Evolutionary conservation across 2,888 invertebrate species (phyloP), one percentile per base, ranked within the genome.

Genomic region (Thereva unica): DNA sequence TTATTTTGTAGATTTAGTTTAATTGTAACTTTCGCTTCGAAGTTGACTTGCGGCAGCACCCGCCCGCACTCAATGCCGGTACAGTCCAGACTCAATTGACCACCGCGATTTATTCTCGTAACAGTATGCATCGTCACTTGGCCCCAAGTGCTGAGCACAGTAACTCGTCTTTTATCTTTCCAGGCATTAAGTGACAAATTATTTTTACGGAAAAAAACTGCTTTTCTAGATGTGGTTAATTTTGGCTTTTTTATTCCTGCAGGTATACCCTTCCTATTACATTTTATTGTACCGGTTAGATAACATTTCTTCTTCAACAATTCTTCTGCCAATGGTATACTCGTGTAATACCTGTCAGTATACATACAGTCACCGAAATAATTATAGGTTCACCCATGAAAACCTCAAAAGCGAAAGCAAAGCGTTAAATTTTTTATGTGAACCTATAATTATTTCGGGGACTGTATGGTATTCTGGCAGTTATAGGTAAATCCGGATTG

Each of bases 21-120:
- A n/a, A n/a, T n/a, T n/a, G n/a, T n/a, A n/a, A n/a, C n/a, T n/a
- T n/a, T n/a, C n/a, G n/a, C n/a, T n/a, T n/a, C n/a, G n/a, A n/a
- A n/a, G n/a, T n/a, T n/a, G n/a, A n/a, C n/a, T n/a, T n/a, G n/a
- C n/a, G n/a, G n/a, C n/a, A n/a, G n/a, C n/a, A n/a, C n/a, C n/a
- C n/a, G n/a, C n/a, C n/a, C n/a, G n/a, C n/a, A n/a, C n/a, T n/a
- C n/a, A n/a, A n/a, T n/a, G n/a, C n/a, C n/a, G n/a, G n/a, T n/a
- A n/a, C n/a, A n/a, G n/a, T n/a, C n/a, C n/a, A n/a, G n/a, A n/a
- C n/a, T n/a, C n/a, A n/a, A n/a, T n/a, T n/a, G n/a, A 9, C 45
- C n/a, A 45, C 45, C 45, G n/a, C 45, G 9, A 45, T 45, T 45
- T 45, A 45, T 45, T 45, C 45, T 45, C 45, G n/a, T 45, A 9